Evolutionary conservation across 2,888 invertebrate genomes (phyloP), one percentile per base, ranked within the genome.

Genomic region (Graphium colonna): DNA sequence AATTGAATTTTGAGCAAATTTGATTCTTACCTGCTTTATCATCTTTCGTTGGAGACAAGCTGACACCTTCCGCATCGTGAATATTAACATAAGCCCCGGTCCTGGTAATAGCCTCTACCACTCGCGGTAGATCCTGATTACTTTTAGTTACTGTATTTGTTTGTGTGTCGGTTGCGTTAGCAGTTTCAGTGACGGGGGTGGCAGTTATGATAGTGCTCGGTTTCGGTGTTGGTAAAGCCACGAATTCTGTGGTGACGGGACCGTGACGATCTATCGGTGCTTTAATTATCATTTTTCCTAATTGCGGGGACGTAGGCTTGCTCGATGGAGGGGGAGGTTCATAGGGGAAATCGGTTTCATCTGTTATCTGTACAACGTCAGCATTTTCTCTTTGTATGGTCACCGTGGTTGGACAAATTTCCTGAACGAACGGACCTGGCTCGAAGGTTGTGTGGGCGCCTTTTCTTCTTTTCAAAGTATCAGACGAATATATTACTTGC

Each of bases 401-500:
- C 26, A 82, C 68, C 36, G 77, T 80, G 1, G 85, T 85, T n/a
- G 86, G 83, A 47, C 76, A 69, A 48, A 88, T 77, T 68, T 92
- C 93, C 82, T 95, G 95, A 17, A 96, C 95, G 75, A 94, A 95
- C 40, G 95, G 96, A 62, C 96, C 96, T 52, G 96, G 96, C 86
- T 95, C 95, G 71, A 96, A 96, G 28, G 96, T 96, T 33, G 95
- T 95, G 71, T 96, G 95, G 12, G 95, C 94, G 56, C 94, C 94
- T 89, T 95, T 95, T 60, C 94, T 90, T 65, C 95, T 91, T 73
- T 93, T 94, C 60, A 96, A 83, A 71, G 21, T 21, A 67, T 96
- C 96, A 15, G 96, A 96, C 59, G 95, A 95, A 82, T 95, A 97
- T 57, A 97, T 94, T 41, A 97, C 95, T 90, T 95, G 95, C 48